A percentile compares a stretch with the other conserved stretches of the same genome.
phyloP scores from a whole-genome alignment of 2,113 vertebrate species.

The Podarcis raffonei region DNA sequence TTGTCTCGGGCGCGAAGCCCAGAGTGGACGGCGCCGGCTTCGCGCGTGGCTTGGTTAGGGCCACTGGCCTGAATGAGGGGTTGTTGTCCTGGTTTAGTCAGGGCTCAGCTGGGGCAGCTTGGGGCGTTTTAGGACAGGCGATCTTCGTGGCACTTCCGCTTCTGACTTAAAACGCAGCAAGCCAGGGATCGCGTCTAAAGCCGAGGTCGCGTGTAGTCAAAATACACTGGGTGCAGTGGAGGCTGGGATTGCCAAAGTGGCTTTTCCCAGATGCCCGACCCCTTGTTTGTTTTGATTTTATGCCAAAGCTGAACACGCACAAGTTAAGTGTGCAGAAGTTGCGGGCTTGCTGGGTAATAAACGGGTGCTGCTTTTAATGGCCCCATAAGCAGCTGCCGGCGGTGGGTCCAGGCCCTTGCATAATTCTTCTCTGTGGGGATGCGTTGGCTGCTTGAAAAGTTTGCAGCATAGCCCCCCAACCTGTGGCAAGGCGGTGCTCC shows the following conservation, averaged over 20 bases:
- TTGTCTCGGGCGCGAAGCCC: too few species aligned
- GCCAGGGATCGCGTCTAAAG: too few species aligned
- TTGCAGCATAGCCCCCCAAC: not conserved
- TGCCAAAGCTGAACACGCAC: too few species aligned
- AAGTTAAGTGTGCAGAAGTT: too few species aligned
- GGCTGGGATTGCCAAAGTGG: too few species aligned
- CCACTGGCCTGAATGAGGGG: not conserved
- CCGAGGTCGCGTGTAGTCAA: too few species aligned
- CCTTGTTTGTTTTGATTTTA: too few species aligned
- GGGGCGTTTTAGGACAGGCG: not conserved
- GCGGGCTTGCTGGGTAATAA: too few species aligned
- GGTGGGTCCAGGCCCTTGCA: not conserved
- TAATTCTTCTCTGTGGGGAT: not conserved
- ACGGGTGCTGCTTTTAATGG: not conserved
- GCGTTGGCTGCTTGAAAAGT: not conserved
- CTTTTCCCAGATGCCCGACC: too few species aligned
- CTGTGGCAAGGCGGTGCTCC: not conserved
- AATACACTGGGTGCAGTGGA: too few species aligned
- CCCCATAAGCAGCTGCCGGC: not conserved
- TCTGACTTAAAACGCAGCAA: too few species aligned
- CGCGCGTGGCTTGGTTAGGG: too few species aligned
- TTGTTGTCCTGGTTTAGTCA: not conserved
- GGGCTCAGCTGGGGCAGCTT: not conserved
- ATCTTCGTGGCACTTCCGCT: not conserved
- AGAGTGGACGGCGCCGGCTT: not conserved